Evolutionary conservation across 2,113 vertebrate species (phyloP).

Genomic region (Orycteropus afer): DNA sequence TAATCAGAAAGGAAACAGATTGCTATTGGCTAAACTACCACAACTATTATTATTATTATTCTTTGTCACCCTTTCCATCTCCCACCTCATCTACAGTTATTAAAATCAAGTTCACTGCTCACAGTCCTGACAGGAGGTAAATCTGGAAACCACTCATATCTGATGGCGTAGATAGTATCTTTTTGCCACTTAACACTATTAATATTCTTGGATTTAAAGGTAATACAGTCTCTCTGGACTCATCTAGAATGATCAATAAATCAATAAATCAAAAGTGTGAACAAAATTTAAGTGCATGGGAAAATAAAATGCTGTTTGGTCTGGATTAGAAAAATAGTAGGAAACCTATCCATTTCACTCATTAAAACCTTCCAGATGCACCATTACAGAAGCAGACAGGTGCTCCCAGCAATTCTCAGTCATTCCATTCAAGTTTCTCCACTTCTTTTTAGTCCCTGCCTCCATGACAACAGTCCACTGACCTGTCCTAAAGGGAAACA

Average conservation of each 20-base stretch:
- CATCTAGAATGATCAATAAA: neutral
- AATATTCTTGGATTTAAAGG: neutral
- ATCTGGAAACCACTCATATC: slow-evolving; percentile 15
- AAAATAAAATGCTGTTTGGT: neutral
- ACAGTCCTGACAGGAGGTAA: neutral
- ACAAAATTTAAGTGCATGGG: slow-evolving; percentile 47
- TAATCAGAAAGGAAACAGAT: neutral
- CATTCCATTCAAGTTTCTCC: neutral
- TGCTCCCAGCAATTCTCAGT: slow-evolving; percentile 69
- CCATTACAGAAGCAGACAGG: slow-evolving; percentile 74
- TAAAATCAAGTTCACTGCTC: slow-evolving; percentile 51
- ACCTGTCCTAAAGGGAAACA: slow-evolving; percentile 70
- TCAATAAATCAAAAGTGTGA: neutral
- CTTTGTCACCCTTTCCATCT: neutral
- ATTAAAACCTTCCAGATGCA: slow-evolving; percentile 75
- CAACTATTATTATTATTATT: neutral
- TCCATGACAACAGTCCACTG: slow-evolving; percentile 63
- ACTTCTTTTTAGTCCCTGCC: slow-evolving; percentile 54
- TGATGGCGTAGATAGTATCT: neutral
- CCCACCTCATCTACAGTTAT: neutral
- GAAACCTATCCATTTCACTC: slow-evolving; percentile 58
- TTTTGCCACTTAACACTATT: neutral
- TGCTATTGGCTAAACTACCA: neutral
- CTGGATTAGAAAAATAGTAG: neutral
- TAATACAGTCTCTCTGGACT: neutral